A percentile compares a stretch with the other conserved stretches of the same genome.
phyloP scores from a whole-genome alignment of 1,140 invertebrate genomes.

The Zaprionus tsacasi region DNA sequence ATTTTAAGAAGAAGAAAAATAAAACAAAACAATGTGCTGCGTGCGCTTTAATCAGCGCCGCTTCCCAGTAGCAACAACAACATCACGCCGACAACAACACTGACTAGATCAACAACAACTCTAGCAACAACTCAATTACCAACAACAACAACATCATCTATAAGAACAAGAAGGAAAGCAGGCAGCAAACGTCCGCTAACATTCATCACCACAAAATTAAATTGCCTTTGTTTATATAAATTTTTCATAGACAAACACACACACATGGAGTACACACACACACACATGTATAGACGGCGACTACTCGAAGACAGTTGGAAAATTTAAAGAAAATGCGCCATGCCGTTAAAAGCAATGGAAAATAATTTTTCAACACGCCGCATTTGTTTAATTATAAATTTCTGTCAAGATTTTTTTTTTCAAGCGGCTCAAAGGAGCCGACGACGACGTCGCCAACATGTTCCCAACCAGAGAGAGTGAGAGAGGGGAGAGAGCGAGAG shows the following conservation, averaged over 20 bases:
- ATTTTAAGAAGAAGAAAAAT: conserved; percentile 21
- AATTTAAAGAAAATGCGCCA: conserved; percentile 74
- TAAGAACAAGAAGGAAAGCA: conserved; percentile 29
- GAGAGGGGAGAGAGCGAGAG: conserved; percentile 20
- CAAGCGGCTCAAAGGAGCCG: conserved; percentile 66
- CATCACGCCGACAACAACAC: conserved; percentile 22
- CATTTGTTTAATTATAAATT: conserved; percentile 83
- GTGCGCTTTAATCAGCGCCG: conserved; percentile 74
- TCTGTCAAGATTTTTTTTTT: conserved; percentile 74
- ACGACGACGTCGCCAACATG: conserved; percentile 68
- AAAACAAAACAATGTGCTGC: conserved; percentile 73
- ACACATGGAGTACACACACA: conserved; percentile 17
- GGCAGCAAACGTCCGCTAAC: conserved; percentile 67
- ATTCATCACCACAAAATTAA: conserved; percentile 81
- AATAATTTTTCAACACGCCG: conserved; percentile 73
- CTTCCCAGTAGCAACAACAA: conserved; percentile 32
- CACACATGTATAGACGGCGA: conserved; percentile 11
- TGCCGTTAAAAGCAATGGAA: conserved; percentile 64
- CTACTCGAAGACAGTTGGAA: conserved; percentile 56
- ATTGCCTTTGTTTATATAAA: conserved; percentile 79
- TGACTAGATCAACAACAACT: conserved; percentile 53
- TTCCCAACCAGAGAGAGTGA: conserved; percentile 62
- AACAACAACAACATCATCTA: conserved; percentile 40
- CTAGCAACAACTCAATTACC: conserved; percentile 74
- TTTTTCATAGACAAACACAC: conserved; percentile 47